Conservation (phyloP, 2,888 invertebrate genomes). For the Drosophila cognata region DNA sequence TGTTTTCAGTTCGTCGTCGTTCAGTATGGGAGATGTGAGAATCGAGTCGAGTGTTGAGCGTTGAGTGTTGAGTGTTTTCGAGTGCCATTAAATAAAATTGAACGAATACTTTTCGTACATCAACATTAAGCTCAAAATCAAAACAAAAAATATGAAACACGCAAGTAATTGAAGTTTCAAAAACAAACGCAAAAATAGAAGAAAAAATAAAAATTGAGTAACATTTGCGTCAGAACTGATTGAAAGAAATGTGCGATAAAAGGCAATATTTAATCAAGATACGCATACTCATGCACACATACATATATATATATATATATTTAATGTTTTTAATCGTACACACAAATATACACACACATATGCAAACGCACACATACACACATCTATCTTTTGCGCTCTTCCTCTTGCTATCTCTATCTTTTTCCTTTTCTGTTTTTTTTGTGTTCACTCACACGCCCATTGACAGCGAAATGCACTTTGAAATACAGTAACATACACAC, state of each 20-base stretch:
- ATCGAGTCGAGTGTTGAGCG: constrained; percentile 34
- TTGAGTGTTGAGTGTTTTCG: constrained; percentile 26
- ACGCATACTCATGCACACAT: constrained; percentile 28
- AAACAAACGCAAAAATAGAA: constrained; percentile 7
- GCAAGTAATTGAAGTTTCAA: constrained; percentile 12
- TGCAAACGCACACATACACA: constrained; percentile 20
- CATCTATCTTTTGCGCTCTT: constrained; percentile 35
- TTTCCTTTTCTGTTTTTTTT: constrained; percentile 14
- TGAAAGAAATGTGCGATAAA: constrained; percentile 53
- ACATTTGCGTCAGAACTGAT: constrained; percentile 58
- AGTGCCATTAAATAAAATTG: constrained; percentile 41
- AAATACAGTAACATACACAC: constrained; percentile 72
- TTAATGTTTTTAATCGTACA: constrained; percentile 49
- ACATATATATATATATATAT: constrained; percentile 8
- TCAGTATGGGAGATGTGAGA: constrained; percentile 35
- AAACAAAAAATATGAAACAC: constrained; percentile 40
- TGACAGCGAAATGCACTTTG: constrained; percentile 64
- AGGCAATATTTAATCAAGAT: constrained; percentile 62
- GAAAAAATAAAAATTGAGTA: constrained; percentile 37
- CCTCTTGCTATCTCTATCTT: constrained; percentile 24
- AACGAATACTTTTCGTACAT: constrained; percentile 24
- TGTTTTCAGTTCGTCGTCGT: constrained; percentile 54
- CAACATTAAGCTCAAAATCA: constrained; percentile 22
- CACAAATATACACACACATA: constrained; percentile 27
- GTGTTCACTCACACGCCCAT: constrained; percentile 35